phyloP scores from a whole-genome alignment of 2,797 vertebrate genomes.

The Miichthys miiuy region DNA sequence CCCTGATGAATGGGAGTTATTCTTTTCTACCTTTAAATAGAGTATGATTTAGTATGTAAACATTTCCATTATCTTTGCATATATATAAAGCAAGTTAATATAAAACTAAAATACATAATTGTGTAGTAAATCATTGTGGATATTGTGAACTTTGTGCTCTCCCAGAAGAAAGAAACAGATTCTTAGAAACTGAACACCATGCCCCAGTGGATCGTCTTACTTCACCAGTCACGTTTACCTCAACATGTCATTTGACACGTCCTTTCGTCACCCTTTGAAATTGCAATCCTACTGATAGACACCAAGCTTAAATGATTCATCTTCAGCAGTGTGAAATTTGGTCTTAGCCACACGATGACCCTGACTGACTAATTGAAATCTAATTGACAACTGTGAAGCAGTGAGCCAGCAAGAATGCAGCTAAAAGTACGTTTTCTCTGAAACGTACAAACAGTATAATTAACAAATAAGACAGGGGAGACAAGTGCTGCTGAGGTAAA shows the following conservation, averaged over 20 bases:
- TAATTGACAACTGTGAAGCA: background rate
- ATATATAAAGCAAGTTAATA: conserved; percentile 19
- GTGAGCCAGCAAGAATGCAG: background rate
- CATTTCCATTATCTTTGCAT: background rate
- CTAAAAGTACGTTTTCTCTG: background rate
- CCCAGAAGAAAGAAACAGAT: conserved; percentile 9
- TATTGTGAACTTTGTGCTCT: conserved; percentile 9
- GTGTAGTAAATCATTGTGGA: conserved; percentile 35
- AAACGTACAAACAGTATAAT: background rate
- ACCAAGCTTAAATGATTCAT: conserved; percentile 41
- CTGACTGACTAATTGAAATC: background rate
- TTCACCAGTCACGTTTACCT: conserved; percentile 7
- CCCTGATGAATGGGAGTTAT: background rate
- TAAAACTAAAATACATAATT: conserved; percentile 16
- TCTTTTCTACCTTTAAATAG: background rate
- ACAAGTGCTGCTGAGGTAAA: background rate
- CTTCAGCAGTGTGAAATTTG: background rate
- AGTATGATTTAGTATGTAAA: background rate
- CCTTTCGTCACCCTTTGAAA: conserved; percentile 27
- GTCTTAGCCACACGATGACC: background rate
- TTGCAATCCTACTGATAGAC: conserved; percentile 7
- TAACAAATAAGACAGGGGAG: background rate
- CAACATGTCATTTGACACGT: conserved; percentile 24
- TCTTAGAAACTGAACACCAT: conserved; percentile 20
- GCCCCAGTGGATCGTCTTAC: conserved; percentile 2